These are phyloP conservation scores for Sphaeridia pumilis DNA, from an alignment of 2,888 invertebrate genomes.

Conservation along the genomic window DNA sequence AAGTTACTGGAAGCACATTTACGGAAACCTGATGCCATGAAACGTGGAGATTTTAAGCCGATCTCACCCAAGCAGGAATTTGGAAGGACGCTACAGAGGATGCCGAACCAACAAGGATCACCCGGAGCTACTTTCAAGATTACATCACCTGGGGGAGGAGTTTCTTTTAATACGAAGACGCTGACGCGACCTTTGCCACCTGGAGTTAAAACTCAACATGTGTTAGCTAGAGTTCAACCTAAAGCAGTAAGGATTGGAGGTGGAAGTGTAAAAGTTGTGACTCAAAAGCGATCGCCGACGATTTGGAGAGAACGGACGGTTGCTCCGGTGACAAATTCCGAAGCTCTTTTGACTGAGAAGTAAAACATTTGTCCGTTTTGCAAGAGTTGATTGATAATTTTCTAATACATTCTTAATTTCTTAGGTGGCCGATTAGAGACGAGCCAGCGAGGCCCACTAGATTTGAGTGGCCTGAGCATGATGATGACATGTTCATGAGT, in stretches of 20 bases:
- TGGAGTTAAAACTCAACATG: conserved; percentile 34
- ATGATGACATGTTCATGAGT: conserved; percentile 54
- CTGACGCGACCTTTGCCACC: conserved; percentile 22
- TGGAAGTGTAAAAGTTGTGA: no score
- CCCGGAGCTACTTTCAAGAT: conserved; percentile 15
- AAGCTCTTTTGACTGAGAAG: conserved; percentile 21
- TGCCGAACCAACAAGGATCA: conserved; percentile 17
- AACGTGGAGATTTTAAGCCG: conserved; percentile 22
- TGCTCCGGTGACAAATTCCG: conserved; percentile 28
- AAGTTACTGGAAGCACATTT: conserved; percentile 70
- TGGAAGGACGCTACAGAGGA: conserved; percentile 21
- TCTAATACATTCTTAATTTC: no score
- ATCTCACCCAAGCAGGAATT: conserved; percentile 30
- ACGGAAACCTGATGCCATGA: conserved; percentile 41
- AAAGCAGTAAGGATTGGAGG: no score
- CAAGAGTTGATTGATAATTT: not conserved
- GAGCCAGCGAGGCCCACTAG: conserved; percentile 48
- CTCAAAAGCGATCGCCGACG: no score
- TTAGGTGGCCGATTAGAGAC: conserved; percentile 37
- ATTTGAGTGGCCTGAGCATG: conserved; percentile 60
- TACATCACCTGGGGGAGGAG: conserved; percentile 13
- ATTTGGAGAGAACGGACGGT: conserved; percentile 48
- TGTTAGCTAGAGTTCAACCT: conserved; percentile 32
- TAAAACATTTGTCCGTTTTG: not conserved
- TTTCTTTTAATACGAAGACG: conserved; percentile 9